These are phyloP conservation scores for Drosophila santomea DNA, from an alignment of 1,140 invertebrate genomes.

Conservation along the genomic window DNA sequence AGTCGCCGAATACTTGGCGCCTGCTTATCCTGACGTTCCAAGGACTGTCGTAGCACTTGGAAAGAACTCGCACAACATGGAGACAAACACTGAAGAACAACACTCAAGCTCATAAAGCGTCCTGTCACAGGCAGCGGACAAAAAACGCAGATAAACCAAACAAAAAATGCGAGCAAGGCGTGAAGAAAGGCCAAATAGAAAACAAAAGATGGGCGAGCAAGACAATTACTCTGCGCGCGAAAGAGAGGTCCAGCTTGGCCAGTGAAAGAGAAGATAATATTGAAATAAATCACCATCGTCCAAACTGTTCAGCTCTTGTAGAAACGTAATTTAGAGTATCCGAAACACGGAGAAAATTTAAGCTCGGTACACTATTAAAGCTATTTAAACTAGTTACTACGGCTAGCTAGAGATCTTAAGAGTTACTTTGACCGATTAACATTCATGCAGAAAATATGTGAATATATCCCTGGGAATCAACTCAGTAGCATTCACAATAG, in stretches of 20 bases:
- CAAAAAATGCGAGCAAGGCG: conserved; percentile 15
- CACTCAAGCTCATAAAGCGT: conserved; percentile 50
- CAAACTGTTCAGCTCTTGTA: background rate
- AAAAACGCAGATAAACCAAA: conserved; percentile 17
- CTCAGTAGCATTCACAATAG: no score
- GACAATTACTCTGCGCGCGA: conserved; percentile 35
- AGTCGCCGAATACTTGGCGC: conserved; percentile 37
- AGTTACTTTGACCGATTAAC: no score
- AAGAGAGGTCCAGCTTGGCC: background rate
- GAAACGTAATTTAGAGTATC: background rate
- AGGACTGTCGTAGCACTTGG: conserved; percentile 45
- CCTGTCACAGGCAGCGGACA: conserved; percentile 35
- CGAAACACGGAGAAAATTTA: background rate
- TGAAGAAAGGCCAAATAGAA: conserved; percentile 22
- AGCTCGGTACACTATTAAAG: no score
- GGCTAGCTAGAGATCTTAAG: no score
- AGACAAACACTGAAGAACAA: conserved; percentile 38
- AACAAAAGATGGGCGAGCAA: conserved; percentile 38
- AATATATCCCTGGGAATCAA: no score
- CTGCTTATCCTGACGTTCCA: conserved; percentile 44
- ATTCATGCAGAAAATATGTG: no score
- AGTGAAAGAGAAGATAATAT: background rate
- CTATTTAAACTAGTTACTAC: no score
- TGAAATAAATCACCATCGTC: background rate
- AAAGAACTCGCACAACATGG: conserved; percentile 10